Evolutionary conservation across 2,797 vertebrate genomes (phyloP).

Genomic region (Scolopax rusticola): DNA sequence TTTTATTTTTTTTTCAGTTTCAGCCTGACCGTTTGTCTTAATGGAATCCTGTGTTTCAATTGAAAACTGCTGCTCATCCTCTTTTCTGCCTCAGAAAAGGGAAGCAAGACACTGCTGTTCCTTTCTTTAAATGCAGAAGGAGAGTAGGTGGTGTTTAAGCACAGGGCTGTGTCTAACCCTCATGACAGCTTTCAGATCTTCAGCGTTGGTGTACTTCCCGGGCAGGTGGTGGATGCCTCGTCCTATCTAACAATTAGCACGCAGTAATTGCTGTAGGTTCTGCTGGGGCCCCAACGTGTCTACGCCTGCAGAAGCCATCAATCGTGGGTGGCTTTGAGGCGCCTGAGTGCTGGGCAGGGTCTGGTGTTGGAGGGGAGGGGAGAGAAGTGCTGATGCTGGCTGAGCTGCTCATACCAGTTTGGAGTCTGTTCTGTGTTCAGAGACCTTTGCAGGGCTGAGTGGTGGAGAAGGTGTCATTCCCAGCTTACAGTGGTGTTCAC

Average conservation of each 20-base stretch:
- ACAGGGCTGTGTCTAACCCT: neutral
- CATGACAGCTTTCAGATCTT: neutral
- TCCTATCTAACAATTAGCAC: accelerated
- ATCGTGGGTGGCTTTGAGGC: accelerated
- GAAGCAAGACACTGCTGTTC: constrained; percentile 27
- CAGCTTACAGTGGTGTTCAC: accelerated
- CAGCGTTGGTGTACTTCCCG: accelerated
- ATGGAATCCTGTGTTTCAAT: neutral
- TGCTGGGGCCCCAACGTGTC: neutral
- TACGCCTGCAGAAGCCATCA: neutral
- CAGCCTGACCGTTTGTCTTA: constrained; percentile 4
- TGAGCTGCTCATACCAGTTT: accelerated
- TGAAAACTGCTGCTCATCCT: constrained; percentile 26
- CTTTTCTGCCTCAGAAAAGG: constrained; percentile 41
- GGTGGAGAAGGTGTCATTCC: accelerated
- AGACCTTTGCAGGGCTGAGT: neutral
- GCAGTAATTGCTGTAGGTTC: neutral
- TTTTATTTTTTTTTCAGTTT: neutral
- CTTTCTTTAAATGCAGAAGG: constrained; percentile 1
- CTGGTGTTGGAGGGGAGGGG: neutral
- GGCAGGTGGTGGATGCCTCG: neutral
- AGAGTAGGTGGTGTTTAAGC: neutral
- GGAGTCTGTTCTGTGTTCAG: accelerated
- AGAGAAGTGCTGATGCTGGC: neutral
- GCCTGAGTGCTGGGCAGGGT: accelerated